phyloP scores from a whole-genome alignment of 2,113 vertebrate genomes.

The Vulpes vulpes region DNA sequence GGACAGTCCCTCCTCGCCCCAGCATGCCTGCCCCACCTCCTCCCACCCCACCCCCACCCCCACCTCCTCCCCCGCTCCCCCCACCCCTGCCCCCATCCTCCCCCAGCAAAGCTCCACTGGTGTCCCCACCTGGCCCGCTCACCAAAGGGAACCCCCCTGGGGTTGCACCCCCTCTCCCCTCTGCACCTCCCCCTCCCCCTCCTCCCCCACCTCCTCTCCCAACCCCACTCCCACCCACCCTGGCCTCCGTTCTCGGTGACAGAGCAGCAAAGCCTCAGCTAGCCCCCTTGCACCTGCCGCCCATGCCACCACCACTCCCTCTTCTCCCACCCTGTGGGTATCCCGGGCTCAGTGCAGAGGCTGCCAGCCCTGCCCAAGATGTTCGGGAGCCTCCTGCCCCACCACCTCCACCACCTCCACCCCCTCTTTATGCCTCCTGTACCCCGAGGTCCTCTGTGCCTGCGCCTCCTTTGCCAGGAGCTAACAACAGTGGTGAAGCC shows the following conservation, averaged over 20 bases:
- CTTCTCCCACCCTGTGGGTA: slow-evolving; percentile 78
- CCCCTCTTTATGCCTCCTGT: slow-evolving; percentile 21
- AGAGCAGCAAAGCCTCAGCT: slow-evolving; percentile 88
- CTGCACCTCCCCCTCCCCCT: slow-evolving; percentile 73
- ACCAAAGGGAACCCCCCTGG: slow-evolving; percentile 81
- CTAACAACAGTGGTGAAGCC: slow-evolving; percentile 1
- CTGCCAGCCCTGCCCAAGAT: slow-evolving; percentile 78
- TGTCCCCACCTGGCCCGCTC: slow-evolving; percentile 80
- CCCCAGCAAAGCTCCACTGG: slow-evolving; percentile 77
- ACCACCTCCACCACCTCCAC: slow-evolving; percentile 61
- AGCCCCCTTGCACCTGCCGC: slow-evolving; percentile 82
- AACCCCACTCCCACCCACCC: slow-evolving; percentile 66
- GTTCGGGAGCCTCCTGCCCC: slow-evolving; percentile 51
- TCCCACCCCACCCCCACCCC: slow-evolving; percentile 84
- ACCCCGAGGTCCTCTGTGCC: slow-evolving; percentile 77
- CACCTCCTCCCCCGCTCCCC: slow-evolving; percentile 74
- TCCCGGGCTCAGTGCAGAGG: slow-evolving; percentile 84
- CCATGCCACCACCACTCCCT: slow-evolving; percentile 86
- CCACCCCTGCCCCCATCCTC: slow-evolving; percentile 68
- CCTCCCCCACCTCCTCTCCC: neutral
- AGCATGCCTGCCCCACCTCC: slow-evolving; percentile 83
- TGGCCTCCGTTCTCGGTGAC: slow-evolving; percentile 82
- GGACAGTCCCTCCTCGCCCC: slow-evolving; percentile 77
- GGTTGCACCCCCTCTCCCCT: slow-evolving; percentile 76
- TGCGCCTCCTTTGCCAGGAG: slow-evolving; percentile 76